Evolutionary conservation across 2,797 vertebrate genomes (phyloP), one percentile per base, ranked within the genome.

Genomic region (Sparus aurata): DNA sequence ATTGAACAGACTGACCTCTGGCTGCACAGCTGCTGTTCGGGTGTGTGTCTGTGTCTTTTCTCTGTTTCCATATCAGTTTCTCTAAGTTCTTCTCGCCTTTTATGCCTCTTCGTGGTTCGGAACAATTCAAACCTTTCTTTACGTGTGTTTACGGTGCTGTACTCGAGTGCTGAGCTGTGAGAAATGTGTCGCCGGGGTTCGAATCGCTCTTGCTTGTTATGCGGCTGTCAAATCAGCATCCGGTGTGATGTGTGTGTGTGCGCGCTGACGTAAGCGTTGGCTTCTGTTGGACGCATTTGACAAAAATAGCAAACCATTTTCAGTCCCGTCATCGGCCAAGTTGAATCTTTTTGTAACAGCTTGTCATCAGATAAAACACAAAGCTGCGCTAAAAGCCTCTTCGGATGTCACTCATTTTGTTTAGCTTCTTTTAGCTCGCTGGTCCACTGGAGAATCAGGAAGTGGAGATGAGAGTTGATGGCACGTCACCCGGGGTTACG

Each of bases 1-100:
- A 91, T 89, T 89, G 82, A 91, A 13, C 69, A 83, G 43, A 60
- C 65, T 87, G 88, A 91, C 91, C 85, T 52, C 53, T 69, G 73
- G 63, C 53, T 84, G 65, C 69, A 72, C 67, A 74, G 75, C 57
- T 70, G 73, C 75, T 66, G 34, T 77, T 59, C 69, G 72, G 62
- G 67, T 80, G 73, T 77, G 58, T 63, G 2, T 12, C 12, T 55
- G 23, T 67, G 23, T 79, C 57, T 70, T 63, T 58, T 80, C 67
- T 84, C 47, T n/a, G 57, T 63, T 69, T 79, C 16, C 34, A 9
- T 61, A 54, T 68, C 60, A 47, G 17, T 18, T 58, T n/a, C 43
- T 60, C 38, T 30, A 12, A 64, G n/a, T 64, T 25, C 57, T 13
- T 58, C 16, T 61, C 3, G 22, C 50, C 59, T 75, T 64, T 22